Base-by-base conservation (phyloP, 1,140 invertebrate species). In the Metopolophium dirhodum region DNA sequence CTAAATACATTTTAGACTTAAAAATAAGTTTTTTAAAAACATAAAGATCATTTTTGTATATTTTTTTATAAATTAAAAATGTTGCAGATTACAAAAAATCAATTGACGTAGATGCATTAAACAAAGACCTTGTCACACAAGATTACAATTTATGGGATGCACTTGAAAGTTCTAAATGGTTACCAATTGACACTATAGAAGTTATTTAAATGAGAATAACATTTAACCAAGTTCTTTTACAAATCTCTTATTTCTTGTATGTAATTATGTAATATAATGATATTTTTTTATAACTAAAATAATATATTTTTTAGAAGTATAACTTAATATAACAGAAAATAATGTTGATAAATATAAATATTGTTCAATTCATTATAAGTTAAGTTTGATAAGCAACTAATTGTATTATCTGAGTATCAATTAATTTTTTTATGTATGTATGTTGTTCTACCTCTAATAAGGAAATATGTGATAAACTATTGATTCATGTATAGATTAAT, bases 101-200 rank as follows among this genome's bases (percentile, higher is more conserved):
- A 49, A 94, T 97, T 47, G 97, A 98, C 94, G 95, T 97, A 14
- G 97, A 98, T 35, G 97, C 97, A 94, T 95, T 97, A 94, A 98
- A 98, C 95, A 96, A 96, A 94, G 97, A 98, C 94, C 96, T 96
- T 68, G 96, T 97, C 57, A 97, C 98, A 93, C 96, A 97, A 82
- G 97, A 98, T 94, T 96, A 96, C 86, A 97, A 96, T 94, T 95
- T 98, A 1, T 98, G 97, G 96, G 97, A 98, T 95, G 97, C 96
- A n/a, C 94, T 98, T 51, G 97, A 98, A 95, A 96, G 96, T 94
- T 97, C 97, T 7, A 97, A 97, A 94, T 98, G 97, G 97, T 95
- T 97, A 94, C 96, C 97, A 22, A 23, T 94, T 1, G 94, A 94
- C 4, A 41, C 93, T 20, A 8, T 94, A 22, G 93, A 90, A 86